A percentile compares a stretch with the other conserved stretches of the same genome.
These are phyloP conservation scores for Cossypha heuglini DNA, from an alignment of 2,797 vertebrate species.

Conservation along the genomic window DNA sequence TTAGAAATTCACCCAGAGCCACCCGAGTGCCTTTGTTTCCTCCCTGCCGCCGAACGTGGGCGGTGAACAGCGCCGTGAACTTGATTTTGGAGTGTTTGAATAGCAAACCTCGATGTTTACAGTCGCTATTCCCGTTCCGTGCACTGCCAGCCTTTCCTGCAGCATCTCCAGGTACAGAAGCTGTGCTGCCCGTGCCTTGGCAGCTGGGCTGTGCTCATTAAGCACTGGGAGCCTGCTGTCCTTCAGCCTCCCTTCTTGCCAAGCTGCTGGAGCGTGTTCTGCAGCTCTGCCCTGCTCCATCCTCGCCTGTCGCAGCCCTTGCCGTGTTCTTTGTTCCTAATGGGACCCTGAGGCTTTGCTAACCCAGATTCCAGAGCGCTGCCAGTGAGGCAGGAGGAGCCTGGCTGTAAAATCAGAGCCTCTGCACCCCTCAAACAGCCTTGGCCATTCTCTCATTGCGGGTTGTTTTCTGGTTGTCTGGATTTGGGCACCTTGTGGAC, in stretches of 20 bases:
- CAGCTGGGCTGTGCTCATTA: not conserved
- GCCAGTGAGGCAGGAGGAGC: not conserved
- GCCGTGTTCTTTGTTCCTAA: slow-evolving; percentile 53
- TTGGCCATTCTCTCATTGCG: not conserved
- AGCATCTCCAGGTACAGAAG: not conserved
- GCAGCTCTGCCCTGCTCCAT: not conserved
- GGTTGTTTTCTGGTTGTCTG: not conserved
- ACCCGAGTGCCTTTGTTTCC: not conserved
- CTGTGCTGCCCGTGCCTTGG: not conserved
- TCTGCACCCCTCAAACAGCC: not conserved
- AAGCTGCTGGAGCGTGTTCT: not conserved
- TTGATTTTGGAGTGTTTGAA: not conserved
- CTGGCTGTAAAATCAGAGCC: not conserved
- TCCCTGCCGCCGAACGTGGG: not conserved
- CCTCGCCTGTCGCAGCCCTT: not conserved
- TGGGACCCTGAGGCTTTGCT: slow-evolving; percentile 48
- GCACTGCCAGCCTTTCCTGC: not conserved
- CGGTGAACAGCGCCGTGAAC: rapidly evolving
- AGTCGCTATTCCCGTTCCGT: not conserved
- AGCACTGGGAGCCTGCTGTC: not conserved
- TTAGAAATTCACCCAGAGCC: not conserved
- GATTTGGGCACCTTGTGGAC: not conserved
- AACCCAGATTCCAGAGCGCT: not conserved
- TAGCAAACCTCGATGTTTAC: not conserved
- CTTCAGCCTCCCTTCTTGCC: not conserved